Evolutionary conservation across 1,140 invertebrate genomes (phyloP), one percentile per base, ranked within the genome.

Genomic region (Fopius arisanus): DNA sequence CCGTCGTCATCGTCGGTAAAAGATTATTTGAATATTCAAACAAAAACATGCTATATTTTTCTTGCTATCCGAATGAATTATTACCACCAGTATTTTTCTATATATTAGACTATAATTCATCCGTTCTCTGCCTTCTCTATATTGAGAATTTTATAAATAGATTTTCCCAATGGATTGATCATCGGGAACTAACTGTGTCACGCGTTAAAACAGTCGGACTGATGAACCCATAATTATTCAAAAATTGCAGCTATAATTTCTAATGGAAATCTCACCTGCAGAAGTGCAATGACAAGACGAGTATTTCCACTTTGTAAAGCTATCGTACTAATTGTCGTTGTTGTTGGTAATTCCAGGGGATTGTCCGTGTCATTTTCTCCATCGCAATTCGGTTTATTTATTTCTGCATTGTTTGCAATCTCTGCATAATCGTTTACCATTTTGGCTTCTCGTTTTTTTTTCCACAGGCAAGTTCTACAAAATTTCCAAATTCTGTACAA

Each of bases 321-420:
- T 78, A 97, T 96, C 16, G 96, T 97, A 84, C 95, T 96, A 79
- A 97, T 94, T 75, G 96, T 96, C 28, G 96, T 97, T 16, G 94
- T 93, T 21, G 78, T 67, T 51, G 54, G 62, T n/a, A 29, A n/a
- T 59, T 31, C 51, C 43, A 3, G 66, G 12, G 23, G 28, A 9
- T 59, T 75, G 23, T 37, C 51, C 19, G 31, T 54, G 23, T 7
- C 59, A 14, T 12, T 59, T 26, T n/a, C 19, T 59, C 19, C 21
- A 26, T 59, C 16, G 14, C 14, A 59, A 59, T 59, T 59, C 6
- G 3, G 3, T 28, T 59, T 23, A 26, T 9, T 2, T 2, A 12
- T 21, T 14, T 59, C 23, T 59, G 3, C 19, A 59, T 28, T 26
- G 10, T 3, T 26, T 2, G 6, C 21, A 59, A 59, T 59, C 14